phyloP scores from a whole-genome alignment of 2,113 vertebrate genomes.

The Chloroceryle aenea region DNA sequence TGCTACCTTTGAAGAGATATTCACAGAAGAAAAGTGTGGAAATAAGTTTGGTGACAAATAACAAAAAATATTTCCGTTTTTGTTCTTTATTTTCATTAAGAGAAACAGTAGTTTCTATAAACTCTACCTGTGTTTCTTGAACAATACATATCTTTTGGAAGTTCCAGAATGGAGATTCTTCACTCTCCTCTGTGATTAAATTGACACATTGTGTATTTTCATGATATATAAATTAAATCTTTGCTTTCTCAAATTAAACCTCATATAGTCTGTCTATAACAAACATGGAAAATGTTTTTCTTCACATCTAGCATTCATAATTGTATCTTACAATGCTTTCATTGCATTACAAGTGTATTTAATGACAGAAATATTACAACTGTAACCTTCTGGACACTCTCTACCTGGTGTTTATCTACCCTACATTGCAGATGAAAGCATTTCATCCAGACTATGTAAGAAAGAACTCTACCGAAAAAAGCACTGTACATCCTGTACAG shows the following conservation, averaged over 20 bases:
- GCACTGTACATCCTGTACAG: neutral
- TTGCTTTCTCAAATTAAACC: neutral
- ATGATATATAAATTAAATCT: neutral
- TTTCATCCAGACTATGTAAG: neutral
- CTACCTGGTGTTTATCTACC: neutral
- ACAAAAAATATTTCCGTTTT: neutral
- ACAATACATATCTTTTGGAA: neutral
- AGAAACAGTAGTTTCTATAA: neutral
- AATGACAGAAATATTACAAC: neutral
- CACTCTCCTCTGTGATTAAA: neutral
- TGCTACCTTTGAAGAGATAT: neutral
- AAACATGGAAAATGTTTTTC: neutral
- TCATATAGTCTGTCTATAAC: neutral
- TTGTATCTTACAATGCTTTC: neutral
- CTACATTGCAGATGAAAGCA: neutral
- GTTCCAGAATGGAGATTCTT: neutral
- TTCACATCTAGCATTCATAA: neutral
- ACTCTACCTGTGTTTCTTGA: neutral
- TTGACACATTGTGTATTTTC: neutral
- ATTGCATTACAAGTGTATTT: neutral
- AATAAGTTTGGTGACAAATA: neutral
- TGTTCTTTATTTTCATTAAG: neutral
- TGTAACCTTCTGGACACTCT: neutral
- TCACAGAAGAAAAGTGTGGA: neutral
- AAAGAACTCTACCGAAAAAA: neutral